A percentile compares a stretch with the other conserved stretches of the same genome.
These are phyloP conservation scores for Apamea anceps DNA, from an alignment of 2,888 invertebrate species.

Conservation along the genomic window DNA sequence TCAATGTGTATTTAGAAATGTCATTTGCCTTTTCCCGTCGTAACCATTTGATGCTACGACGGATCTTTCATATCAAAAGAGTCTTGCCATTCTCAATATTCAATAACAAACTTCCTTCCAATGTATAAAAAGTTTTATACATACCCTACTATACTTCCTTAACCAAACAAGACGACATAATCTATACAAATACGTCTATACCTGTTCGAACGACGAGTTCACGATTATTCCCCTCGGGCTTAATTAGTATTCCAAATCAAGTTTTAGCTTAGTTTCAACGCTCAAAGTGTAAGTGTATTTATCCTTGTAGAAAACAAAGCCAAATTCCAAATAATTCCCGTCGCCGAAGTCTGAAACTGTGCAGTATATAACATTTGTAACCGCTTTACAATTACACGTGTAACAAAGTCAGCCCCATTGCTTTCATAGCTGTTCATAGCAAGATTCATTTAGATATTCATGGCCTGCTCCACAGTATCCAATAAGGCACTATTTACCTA, in stretches of 20 bases:
- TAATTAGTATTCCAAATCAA: conserved; percentile 39
- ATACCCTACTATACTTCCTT: not conserved
- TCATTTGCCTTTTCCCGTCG: not conserved
- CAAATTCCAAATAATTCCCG: conserved; percentile 2
- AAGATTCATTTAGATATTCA: conserved; percentile 21
- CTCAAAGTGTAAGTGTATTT: conserved; percentile 19
- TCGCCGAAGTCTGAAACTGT: conserved; percentile 5
- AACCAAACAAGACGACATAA: not conserved
- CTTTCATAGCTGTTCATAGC: conserved; percentile 16
- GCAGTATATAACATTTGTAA: conserved; percentile 6
- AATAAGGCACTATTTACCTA: not conserved
- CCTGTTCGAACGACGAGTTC: not conserved
- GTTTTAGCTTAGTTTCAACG: conserved; percentile 21
- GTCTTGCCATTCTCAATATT: not conserved
- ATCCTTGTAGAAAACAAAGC: conserved; percentile 9
- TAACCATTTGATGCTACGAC: not conserved
- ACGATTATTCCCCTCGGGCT: not conserved
- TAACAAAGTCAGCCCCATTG: conserved; percentile 6
- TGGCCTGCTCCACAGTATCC: not conserved
- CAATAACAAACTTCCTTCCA: not conserved
- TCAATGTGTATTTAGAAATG: not conserved
- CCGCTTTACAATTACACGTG: conserved; percentile 1
- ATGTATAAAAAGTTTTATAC: not conserved
- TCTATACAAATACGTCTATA: conserved; percentile 7
- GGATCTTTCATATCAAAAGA: not conserved